These are phyloP conservation scores for Acanthacorydalis orientalis DNA, from an alignment of 2,888 invertebrate species.

Conservation along the genomic window DNA sequence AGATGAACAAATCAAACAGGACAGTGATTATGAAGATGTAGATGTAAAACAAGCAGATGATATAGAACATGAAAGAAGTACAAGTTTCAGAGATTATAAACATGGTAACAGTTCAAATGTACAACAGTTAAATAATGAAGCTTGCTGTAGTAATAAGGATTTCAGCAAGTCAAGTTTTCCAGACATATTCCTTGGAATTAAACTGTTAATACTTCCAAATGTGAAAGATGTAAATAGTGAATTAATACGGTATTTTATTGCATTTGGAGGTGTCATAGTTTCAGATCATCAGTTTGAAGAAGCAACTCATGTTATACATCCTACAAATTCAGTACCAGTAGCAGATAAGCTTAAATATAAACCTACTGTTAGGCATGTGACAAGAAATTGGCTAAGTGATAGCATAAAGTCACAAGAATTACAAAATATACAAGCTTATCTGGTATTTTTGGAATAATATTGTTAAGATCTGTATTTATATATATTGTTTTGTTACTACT, in stretches of 20 bases:
- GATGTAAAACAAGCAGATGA: not conserved
- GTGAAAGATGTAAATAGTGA: conserved; percentile 4
- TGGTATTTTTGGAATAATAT: conserved; percentile 6
- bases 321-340: conserved; percentile 12
- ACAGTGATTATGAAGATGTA: conserved; percentile 5
- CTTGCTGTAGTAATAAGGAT: not conserved
- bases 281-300: conserved; percentile 15
- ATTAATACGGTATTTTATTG: conserved; percentile 42
- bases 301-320: conserved; percentile 26
- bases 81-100: not conserved
- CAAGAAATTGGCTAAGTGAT: conserved; percentile 27
- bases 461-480: not conserved
- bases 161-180: conserved; percentile 6
- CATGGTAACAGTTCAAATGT: no score
- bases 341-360: no score
- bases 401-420: conserved; percentile 19
- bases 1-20: conserved; percentile 2
- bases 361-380: conserved; percentile 17
- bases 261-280: conserved; percentile 35
- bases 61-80: not conserved
- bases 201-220: not conserved
- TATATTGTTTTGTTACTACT: not conserved
- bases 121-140: not conserved
- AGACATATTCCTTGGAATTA: not conserved
- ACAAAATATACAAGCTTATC: conserved; percentile 18